A percentile compares a stretch with the other conserved stretches of the same genome.
Conservation (phyloP, 1,140 invertebrate species). For the Planococcus citri region DNA sequence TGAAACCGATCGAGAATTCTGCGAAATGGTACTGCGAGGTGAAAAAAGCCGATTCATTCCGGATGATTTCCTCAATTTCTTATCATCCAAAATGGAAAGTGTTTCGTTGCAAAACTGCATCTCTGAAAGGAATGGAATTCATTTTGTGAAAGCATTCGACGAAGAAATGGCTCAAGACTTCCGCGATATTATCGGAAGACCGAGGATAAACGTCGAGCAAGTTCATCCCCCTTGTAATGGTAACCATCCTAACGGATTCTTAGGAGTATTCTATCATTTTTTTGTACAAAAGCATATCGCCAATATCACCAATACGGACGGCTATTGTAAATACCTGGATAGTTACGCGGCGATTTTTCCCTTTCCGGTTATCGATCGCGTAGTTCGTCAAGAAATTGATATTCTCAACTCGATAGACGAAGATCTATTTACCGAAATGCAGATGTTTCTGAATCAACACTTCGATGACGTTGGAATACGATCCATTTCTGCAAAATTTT, state of each 20-base stretch:
- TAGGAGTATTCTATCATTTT: neutral
- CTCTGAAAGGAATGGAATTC: neutral
- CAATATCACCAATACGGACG: neutral
- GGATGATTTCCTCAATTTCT: neutral
- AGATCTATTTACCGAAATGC: neutral
- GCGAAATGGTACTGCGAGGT: neutral
- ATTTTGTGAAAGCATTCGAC: neutral
- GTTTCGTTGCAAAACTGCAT: neutral
- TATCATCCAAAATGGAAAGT: neutral
- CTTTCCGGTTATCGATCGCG: neutral
- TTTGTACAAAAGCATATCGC: neutral
- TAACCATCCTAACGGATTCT: neutral
- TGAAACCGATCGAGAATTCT: neutral
- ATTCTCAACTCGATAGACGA: neutral
- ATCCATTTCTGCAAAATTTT: neutral
- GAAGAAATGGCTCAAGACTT: neutral
- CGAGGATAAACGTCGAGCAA: neutral
- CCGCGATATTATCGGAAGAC: neutral
- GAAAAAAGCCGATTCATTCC: neutral
- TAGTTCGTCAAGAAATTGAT: neutral
- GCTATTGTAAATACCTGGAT: neutral
- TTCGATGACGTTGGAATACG: neutral
- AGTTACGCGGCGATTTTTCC: neutral
- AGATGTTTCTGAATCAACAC: neutral
- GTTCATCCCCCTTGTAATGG: neutral